A percentile compares a stretch with the other conserved stretches of the same genome.
phyloP scores from a whole-genome alignment of 2,113 vertebrate genomes.

The Pteronura brasiliensis region DNA sequence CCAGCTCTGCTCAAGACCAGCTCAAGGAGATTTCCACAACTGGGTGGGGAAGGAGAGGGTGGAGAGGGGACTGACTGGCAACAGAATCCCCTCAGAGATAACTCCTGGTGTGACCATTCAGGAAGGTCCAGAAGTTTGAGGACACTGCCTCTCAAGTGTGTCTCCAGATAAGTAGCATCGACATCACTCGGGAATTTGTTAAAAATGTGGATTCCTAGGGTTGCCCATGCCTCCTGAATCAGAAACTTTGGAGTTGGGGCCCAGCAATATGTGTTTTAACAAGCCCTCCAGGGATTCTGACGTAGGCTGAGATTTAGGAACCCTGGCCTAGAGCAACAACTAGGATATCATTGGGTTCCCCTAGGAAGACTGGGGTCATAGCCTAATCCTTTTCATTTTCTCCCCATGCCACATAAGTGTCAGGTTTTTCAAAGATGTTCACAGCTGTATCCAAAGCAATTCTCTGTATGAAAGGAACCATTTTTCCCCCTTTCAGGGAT shows the following conservation, averaged over 20 bases:
- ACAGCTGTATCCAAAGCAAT: neutral
- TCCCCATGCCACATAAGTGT: neutral
- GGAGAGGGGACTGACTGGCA: neutral
- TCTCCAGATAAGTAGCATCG: neutral
- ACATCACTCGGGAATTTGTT: neutral
- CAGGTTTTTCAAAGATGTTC: conserved; percentile 9
- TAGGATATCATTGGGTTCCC: neutral
- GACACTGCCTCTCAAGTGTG: neutral
- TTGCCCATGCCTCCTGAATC: neutral
- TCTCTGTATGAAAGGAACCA: neutral
- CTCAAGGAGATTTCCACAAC: neutral
- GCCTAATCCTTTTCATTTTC: neutral
- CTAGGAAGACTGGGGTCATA: neutral
- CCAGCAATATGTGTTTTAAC: neutral
- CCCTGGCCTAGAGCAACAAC: neutral
- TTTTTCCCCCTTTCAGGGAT: neutral
- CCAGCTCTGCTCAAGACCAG: neutral
- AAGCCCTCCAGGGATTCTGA: neutral
- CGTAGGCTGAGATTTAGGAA: neutral
- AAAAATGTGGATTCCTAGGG: neutral
- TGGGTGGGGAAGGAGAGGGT: too few relatives aligned
- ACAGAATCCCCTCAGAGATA: neutral
- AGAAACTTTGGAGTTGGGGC: neutral
- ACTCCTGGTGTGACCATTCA: neutral
- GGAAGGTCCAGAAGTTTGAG: neutral